These are phyloP conservation scores for Notechis scutatus DNA, from an alignment of 2,113 vertebrate species.

Conservation along the genomic window DNA sequence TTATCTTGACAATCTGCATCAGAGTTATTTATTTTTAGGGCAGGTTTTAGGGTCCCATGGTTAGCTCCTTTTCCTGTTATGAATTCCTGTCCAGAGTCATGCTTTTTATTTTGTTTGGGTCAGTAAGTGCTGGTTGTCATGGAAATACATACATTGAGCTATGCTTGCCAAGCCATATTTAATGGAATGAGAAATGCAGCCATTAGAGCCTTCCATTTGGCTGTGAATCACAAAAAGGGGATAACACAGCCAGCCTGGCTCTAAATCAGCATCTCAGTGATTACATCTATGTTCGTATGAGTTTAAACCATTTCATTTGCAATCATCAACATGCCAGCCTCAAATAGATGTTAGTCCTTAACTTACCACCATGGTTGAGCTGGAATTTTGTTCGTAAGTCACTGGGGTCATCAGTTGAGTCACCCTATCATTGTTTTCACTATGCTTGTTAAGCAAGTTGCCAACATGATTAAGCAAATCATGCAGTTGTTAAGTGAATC, in stretches of 20 bases:
- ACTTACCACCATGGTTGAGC: background rate
- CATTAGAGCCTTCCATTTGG: background rate
- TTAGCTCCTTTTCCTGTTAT: conserved; percentile 23
- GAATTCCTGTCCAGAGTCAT: conserved; percentile 42
- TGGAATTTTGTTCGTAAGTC: background rate
- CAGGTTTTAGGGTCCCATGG: background rate
- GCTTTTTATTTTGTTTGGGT: background rate
- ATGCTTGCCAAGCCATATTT: background rate
- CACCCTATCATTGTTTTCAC: background rate
- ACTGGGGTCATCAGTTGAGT: background rate
- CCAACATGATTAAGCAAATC: background rate
- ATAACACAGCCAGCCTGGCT: background rate
- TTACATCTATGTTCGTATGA: background rate
- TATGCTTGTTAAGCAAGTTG: background rate
- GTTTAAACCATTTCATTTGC: background rate
- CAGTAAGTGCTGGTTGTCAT: conserved; percentile 21
- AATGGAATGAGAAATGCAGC: conserved; percentile 48
- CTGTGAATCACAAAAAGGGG: background rate
- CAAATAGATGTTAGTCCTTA: background rate
- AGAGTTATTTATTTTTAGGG: background rate
- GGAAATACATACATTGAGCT: conserved; percentile 10
- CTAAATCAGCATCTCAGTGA: background rate
- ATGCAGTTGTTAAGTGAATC: background rate
- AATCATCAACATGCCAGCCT: background rate
- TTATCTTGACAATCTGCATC: background rate